phyloP scores from a whole-genome alignment of 2,888 invertebrate genomes.

The Sturmia bella region DNA sequence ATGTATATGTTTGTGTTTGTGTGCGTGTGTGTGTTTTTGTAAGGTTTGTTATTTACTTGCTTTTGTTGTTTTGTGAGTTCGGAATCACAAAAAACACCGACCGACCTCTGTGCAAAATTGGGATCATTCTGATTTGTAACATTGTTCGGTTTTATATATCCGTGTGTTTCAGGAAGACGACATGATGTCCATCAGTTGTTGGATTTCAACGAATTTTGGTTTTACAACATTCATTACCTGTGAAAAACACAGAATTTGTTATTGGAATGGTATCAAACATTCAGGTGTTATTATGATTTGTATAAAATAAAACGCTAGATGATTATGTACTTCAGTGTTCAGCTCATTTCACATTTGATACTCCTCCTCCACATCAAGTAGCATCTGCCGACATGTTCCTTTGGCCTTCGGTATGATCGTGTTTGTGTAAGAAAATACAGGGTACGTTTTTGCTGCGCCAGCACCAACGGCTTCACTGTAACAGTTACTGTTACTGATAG shows the following conservation, averaged over 20 bases:
- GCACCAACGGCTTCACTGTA: no score
- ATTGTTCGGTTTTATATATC: constrained; percentile 37
- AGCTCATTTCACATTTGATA: constrained; percentile 51
- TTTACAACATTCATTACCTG: constrained; percentile 7
- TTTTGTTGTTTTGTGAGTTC: background rate
- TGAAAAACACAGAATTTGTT: constrained; percentile 43
- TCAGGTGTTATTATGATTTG: constrained; percentile 66
- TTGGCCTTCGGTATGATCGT: background rate
- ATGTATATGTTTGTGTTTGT: background rate
- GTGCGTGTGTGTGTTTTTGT: background rate
- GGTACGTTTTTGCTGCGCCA: no score
- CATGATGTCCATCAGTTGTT: constrained; percentile 54
- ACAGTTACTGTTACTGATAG: no score
- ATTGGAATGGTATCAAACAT: constrained; percentile 49
- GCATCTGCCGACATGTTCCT: constrained; percentile 30
- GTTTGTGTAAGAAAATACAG: no score
- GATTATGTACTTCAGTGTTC: background rate
- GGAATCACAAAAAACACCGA: constrained; percentile 1
- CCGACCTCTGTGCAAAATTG: constrained; percentile 62
- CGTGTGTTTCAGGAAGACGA: constrained; percentile 39
- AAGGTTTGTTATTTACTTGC: constrained; percentile 35
- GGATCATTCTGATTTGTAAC: constrained; percentile 16
- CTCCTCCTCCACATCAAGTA: constrained; percentile 34
- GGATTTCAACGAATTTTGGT: constrained; percentile 4
- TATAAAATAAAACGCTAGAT: constrained; percentile 35